Percentiles rank a stretch among this genome's conserved stretches.
Conservation (phyloP, 2,888 invertebrate species). For the Rhyacophila evoluta region DNA sequence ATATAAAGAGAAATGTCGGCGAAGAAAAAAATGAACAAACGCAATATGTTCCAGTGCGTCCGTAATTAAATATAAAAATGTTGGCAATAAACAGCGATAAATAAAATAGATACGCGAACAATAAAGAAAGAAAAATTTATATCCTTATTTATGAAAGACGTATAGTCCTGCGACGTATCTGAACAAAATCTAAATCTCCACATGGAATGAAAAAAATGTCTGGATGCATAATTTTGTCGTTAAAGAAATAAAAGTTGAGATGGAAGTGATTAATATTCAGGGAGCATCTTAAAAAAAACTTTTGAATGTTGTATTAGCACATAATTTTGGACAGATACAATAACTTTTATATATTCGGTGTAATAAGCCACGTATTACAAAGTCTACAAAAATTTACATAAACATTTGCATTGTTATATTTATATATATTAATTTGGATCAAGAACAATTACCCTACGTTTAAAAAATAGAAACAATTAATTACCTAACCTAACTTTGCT, state of each 20-base stretch:
- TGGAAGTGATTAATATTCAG: neutral
- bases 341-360: neutral
- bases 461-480: no score
- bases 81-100: neutral
- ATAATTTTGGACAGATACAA: neutral
- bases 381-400: no score
- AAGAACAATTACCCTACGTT: no score
- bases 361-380: neutral
- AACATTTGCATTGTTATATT: no score
- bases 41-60: no score
- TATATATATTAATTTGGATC: no score
- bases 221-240: constrained; percentile 2
- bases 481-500: no score
- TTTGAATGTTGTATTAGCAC: constrained; percentile 14
- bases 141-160: neutral
- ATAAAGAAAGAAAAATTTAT: neutral
- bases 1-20: no score
- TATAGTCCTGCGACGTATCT: neutral
- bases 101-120: neutral
- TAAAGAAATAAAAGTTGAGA: neutral
- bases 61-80: no score
- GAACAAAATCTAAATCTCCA: constrained; percentile 5
- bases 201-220: constrained; percentile 8
- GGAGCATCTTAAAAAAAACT: neutral
- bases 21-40: no score